phyloP scores from a whole-genome alignment of 2,113 vertebrate species.

The Dasypus novemcinctus region DNA sequence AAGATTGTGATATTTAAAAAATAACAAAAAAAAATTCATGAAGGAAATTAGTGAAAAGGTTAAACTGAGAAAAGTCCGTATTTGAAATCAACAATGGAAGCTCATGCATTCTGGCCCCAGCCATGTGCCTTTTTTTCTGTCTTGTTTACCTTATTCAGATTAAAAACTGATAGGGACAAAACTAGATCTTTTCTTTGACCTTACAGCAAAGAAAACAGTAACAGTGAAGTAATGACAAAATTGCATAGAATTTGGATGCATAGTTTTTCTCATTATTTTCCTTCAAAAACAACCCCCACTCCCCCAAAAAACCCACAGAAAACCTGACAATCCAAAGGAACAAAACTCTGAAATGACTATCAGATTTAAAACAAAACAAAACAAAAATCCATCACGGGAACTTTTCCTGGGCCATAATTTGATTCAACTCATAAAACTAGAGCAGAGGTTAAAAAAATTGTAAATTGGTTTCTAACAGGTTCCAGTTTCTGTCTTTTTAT shows the following conservation, averaged over 20 bases:
- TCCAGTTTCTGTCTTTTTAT: not conserved
- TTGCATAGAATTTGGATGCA: not conserved
- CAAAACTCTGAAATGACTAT: not conserved
- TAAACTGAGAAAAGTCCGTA: not conserved
- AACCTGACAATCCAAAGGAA: no score
- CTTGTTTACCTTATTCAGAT: not conserved
- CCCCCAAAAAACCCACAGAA: no score
- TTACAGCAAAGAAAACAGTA: not conserved
- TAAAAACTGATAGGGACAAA: not conserved
- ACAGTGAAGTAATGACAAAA: not conserved
- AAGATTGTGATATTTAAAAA: not conserved
- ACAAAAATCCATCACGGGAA: not conserved
- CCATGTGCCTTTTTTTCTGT: not conserved
- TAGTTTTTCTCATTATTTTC: not conserved
- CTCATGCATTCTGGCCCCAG: not conserved
- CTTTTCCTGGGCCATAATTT: not conserved
- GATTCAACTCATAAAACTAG: not conserved
- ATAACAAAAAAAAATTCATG: not conserved
- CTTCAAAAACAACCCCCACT: not conserved
- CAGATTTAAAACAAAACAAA: not conserved
- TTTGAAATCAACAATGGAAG: not conserved
- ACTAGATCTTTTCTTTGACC: conserved; percentile 3
- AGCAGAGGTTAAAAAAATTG: not conserved
- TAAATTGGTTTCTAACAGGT: not conserved
- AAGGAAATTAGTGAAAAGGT: conserved; percentile 6